Evolutionary conservation across 92 coral and sea anemone genomes (phyloP).

Genomic region (Virgularia gustaviana): DNA sequence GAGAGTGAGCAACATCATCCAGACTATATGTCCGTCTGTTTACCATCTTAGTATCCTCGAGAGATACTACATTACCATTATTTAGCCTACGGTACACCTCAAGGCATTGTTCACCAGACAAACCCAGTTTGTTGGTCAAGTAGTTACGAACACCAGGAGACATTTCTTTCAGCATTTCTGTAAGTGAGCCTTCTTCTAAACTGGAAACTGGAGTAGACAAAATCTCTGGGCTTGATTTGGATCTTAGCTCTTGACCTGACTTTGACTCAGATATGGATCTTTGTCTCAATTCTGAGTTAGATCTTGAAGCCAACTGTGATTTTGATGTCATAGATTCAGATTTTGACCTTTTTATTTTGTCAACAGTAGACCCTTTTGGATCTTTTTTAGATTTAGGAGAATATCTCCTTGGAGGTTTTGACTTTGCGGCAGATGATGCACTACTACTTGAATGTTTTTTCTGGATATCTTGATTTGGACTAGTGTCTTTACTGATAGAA

Average conservation of each 20-base stretch:
- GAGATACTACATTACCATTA: neutral
- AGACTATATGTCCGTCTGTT: conserved; percentile 72
- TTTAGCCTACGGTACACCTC: conserved; percentile 14
- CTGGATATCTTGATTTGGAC: no score
- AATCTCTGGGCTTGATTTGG: conserved; percentile 13
- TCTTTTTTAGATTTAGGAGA: neutral
- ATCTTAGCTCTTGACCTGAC: neutral
- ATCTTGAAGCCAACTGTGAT: neutral
- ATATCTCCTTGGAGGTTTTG: no score
- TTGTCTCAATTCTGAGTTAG: neutral
- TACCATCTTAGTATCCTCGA: neutral
- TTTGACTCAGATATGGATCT: neutral
- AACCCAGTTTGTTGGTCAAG: conserved; percentile 26
- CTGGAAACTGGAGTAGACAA: neutral
- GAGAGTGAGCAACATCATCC: conserved; percentile 62
- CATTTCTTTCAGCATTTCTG: conserved; percentile 8
- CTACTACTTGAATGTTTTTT: no score
- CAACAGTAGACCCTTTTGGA: neutral
- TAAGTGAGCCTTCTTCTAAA: neutral
- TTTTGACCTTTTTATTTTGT: neutral
- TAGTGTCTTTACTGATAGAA: neutral
- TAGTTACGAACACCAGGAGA: conserved; percentile 27
- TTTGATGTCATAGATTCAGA: neutral
- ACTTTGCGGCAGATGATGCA: no score
- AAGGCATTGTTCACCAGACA: conserved; percentile 16